Base-by-base conservation (phyloP, 2,888 invertebrate species). In the Griposia aprilina region DNA sequence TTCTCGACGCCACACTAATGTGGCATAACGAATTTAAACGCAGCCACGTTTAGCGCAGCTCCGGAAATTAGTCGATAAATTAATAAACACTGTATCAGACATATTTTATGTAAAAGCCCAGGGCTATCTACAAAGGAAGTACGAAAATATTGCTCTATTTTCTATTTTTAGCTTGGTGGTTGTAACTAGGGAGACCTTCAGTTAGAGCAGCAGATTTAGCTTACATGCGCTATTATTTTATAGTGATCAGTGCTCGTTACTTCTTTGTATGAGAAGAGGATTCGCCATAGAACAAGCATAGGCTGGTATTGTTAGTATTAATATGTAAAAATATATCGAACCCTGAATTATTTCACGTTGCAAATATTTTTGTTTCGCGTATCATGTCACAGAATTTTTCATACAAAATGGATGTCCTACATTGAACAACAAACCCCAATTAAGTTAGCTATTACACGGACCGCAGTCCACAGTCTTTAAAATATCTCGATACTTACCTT, bases 11-110 rank as follows among this genome's bases (percentile, higher is more conserved):
- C 15, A n/a, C 10, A 50, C 52, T 84, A 45, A 76, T 73, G 74
- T 72, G 57, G 60, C 59, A 41, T 72, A 81, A 70, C 59, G 65
- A 50, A 60, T 77, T 80, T 80, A 75, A 75, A 70, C 63, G 26
- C 65, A 66, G 55, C 15, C 60, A 66, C 55, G 74, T 83, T 87
- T 75, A 79, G 63, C 52, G 60, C 71, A 74, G 60, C 78, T 71
- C 52, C 57, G 76, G 81, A 77, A 79, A 86, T 86, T 86, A 83
- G 79, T 83, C 76, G 74, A 74, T 81, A 69, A 79, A 79, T 78
- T 77, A 77, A 81, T 83, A 81, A 86, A 84, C 67, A 75, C 62
- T 76, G 77, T 57, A 82, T 45, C 74, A 65, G 55, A 70, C 26
- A 69, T 66, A 62, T 81, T 74, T 72, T 20, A 62, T 63, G 30